Base-by-base conservation (phyloP, 2,113 vertebrate genomes). In the Pseudorasbora parva region DNA sequence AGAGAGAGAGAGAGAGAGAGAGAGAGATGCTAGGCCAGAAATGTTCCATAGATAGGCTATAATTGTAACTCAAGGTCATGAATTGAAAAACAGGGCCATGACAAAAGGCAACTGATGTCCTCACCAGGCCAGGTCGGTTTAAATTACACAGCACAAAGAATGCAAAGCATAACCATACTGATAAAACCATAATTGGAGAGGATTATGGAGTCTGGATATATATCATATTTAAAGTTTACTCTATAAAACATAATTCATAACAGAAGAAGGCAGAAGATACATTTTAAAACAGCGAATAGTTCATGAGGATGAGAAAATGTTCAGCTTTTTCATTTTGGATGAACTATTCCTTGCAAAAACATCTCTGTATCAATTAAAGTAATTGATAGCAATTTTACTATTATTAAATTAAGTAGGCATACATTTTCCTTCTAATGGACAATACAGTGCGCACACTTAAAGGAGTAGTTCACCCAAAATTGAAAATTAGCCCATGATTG, bases 61-160 rank as follows among this genome's bases (percentile, higher is more conserved):
- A 79, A 86, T 84, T 85, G 81, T 81, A 43, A 78, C 86, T 83
- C 72, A 86, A 84, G 84, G 86, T 88, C 84, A 88, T 86, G 81
- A 81, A 88, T 86, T 81, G 45, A 57, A 49, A 85, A 81, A 78
- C 71, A 83, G 71, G 76, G 62, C 80, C 25, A 19, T 77, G 79
- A 76, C 77, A 76, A 81, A 69, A 80, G 75, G 60, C 54, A 14
- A 49, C 57, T 74, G 56, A 66, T 82, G 81, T 83, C 76, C 49
- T 79, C 30, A 59, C 74, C 59, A 83, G 59, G 9, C 23, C 23
- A 84, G 62, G 27, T 66, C 76, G 37, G 27, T 82, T 80, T 68
- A 66, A 82, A 57, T 59, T 74, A 76, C 51, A 51, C 86, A 71
- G 14, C 68, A 76, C 68, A 81, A 73, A 78, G 75, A 83, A 83